These are phyloP conservation scores for Megaptera novaeangliae DNA, from an alignment of 2,113 vertebrate genomes.

Conservation along the genomic window DNA sequence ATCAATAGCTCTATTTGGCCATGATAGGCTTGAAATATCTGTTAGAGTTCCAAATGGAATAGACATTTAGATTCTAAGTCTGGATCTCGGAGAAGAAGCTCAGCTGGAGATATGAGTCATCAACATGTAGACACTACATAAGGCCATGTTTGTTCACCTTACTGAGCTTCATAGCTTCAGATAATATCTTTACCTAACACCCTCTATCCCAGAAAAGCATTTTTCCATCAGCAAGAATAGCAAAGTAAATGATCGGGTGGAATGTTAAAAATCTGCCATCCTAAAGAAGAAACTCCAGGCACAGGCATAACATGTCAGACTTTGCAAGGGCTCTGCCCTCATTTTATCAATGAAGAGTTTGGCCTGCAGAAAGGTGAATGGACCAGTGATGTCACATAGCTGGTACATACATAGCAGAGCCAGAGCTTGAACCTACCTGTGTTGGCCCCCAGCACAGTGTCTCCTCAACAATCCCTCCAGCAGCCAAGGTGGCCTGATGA, in stretches of 20 bases:
- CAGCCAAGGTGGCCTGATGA: neutral
- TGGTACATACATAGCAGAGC: too few relatives aligned
- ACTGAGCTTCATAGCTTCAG: neutral
- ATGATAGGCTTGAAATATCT: neutral
- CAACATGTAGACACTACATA: accelerated
- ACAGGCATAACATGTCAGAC: too few relatives aligned
- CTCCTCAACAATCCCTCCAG: neutral
- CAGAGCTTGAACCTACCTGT: neutral
- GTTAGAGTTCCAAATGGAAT: neutral
- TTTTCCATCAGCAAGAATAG: neutral
- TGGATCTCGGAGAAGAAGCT: neutral
- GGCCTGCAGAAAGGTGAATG: neutral
- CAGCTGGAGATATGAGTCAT: accelerated
- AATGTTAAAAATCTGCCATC: neutral
- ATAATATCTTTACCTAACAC: neutral
- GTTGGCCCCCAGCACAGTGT: too few relatives aligned
- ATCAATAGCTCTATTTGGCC: neutral
- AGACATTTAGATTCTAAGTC: neutral
- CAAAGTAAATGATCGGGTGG: neutral
- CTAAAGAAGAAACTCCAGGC: neutral
- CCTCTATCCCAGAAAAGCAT: neutral
- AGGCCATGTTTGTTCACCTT: neutral
- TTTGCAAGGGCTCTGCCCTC: neutral
- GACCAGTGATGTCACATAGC: neutral
- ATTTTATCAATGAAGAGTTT: neutral